These are phyloP conservation scores for Heterodera schachtii DNA, from an alignment of 1,140 invertebrate genomes.

Conservation along the genomic window DNA sequence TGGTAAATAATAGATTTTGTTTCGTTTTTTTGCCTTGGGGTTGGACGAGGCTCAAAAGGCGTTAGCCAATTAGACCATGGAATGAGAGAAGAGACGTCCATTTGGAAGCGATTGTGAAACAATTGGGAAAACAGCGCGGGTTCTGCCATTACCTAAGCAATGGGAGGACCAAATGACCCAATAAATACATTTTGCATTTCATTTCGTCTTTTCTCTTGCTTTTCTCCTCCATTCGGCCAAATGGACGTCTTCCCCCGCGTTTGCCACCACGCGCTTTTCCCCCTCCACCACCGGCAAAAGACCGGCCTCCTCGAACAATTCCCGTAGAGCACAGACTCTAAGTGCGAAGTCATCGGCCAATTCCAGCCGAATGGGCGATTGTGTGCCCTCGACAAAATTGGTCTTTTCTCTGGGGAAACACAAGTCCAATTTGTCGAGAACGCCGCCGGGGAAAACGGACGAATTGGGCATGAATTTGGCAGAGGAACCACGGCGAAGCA, in stretches of 20 bases:
- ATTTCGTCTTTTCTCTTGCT: neutral
- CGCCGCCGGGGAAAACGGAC: slow-evolving; percentile 44
- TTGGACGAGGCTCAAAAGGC: slow-evolving; percentile 15
- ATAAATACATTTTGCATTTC: neutral
- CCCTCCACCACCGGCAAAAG: slow-evolving; percentile 37
- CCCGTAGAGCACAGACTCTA: slow-evolving; percentile 35
- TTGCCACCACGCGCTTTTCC: slow-evolving; percentile 29
- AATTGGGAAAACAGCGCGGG: slow-evolving; percentile 34
- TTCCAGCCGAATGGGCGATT: slow-evolving; percentile 1
- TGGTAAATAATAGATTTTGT: neutral
- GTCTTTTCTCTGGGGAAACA: slow-evolving; percentile 44
- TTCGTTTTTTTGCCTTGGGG: slow-evolving; percentile 26
- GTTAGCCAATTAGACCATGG: slow-evolving; percentile 53
- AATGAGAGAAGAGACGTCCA: slow-evolving; percentile 41
- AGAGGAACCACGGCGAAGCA: slow-evolving; percentile 36
- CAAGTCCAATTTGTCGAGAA: slow-evolving; percentile 31
- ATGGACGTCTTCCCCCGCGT: slow-evolving; percentile 26
- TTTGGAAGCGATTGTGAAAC: slow-evolving; percentile 30
- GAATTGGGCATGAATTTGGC: slow-evolving; percentile 50
- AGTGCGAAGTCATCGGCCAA: slow-evolving; percentile 42
- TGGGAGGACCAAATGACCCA: neutral
- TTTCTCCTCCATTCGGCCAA: slow-evolving; percentile 46
- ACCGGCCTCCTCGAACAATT: slow-evolving; percentile 45
- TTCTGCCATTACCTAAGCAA: slow-evolving; percentile 31
- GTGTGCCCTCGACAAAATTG: slow-evolving; percentile 26